Percentiles rank a stretch among this genome's conserved stretches.
Conservation (phyloP, 2,113 vertebrate species). For the Azemiops feae region DNA sequence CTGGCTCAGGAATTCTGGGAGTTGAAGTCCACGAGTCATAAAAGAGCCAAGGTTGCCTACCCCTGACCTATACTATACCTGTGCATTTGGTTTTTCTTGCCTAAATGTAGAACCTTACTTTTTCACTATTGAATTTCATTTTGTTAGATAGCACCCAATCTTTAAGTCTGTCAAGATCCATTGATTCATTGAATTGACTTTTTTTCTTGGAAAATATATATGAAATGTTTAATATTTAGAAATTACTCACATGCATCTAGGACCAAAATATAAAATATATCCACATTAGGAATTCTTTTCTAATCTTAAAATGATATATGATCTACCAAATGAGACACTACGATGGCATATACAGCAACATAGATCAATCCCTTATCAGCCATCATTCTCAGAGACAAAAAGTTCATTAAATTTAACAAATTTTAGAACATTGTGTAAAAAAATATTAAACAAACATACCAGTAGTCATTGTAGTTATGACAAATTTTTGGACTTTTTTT, state of each 20-base stretch:
- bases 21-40: too few species aligned
- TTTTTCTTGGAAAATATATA: too few species aligned
- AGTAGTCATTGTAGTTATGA: neutral
- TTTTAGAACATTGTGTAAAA: neutral
- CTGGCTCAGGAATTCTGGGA: too few species aligned
- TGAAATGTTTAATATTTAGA: neutral
- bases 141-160: too few species aligned
- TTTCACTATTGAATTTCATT: too few species aligned
- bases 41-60: too few species aligned
- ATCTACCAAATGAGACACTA: neutral
- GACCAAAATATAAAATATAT: neutral
- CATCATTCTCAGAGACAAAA: neutral
- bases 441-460: neutral
- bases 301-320: neutral
- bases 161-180: too few species aligned
- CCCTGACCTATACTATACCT: too few species aligned
- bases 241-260: neutral
- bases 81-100: too few species aligned
- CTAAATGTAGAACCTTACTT: too few species aligned
- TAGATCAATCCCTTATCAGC: neutral
- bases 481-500: neutral
- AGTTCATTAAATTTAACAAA: neutral
- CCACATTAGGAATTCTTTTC: neutral
- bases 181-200: too few species aligned
- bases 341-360: neutral